phyloP scores from a whole-genome alignment of 2,113 vertebrate genomes.

The Notothenia coriiceps region DNA sequence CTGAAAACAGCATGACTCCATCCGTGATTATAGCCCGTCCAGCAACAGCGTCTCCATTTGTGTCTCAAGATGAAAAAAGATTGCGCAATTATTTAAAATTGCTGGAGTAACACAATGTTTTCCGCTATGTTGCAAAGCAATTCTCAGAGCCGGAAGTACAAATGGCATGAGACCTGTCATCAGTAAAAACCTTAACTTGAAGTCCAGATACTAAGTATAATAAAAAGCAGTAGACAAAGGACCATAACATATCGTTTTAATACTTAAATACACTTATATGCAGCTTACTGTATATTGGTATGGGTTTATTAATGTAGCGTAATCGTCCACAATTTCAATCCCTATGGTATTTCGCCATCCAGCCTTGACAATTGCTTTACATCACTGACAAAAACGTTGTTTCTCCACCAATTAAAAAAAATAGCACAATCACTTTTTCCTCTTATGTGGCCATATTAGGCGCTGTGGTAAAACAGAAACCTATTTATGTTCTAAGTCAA shows the following conservation, averaged over 20 bases:
- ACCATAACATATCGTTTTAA: background rate
- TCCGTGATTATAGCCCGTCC: conserved; percentile 63
- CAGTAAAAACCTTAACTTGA: background rate
- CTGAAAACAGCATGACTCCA: conserved; percentile 62
- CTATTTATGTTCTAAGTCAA: conserved; percentile 20
- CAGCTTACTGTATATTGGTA: background rate
- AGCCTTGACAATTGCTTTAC: background rate
- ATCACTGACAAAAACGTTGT: background rate
- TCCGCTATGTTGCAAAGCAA: conserved; percentile 59
- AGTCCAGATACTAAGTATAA: background rate
- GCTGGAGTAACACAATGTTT: conserved; percentile 57
- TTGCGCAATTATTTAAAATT: conserved; percentile 77
- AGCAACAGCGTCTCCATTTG: conserved; percentile 19
- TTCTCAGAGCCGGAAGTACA: conserved; percentile 58
- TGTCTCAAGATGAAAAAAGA: conserved; percentile 65
- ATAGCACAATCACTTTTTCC: background rate
- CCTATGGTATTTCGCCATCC: background rate
- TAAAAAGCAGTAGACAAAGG: background rate
- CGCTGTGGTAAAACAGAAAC: background rate
- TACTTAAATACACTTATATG: background rate
- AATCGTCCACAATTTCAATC: too few species aligned
- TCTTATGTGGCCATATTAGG: background rate
- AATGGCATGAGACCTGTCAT: conserved; percentile 67
- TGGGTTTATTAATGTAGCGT: background rate
- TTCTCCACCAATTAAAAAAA: background rate